Conservation (phyloP, 1,140 invertebrate genomes). For the Zaprionus ghesquierei region DNA sequence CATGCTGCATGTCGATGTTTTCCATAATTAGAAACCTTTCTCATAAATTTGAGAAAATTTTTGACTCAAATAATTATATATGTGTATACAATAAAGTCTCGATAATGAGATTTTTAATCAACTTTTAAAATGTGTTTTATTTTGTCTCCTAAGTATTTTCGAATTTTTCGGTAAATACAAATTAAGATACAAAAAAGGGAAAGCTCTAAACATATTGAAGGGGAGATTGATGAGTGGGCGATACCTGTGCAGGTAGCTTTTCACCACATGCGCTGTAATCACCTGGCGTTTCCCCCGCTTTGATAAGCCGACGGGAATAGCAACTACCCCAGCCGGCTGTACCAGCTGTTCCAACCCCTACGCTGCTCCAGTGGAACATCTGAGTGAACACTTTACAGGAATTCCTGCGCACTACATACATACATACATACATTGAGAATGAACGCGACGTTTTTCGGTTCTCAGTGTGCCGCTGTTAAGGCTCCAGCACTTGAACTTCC, state of each 20-base stretch:
- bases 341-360: conserved; percentile 19
- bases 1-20: background rate
- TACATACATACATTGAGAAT: conserved; percentile 53
- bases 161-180: background rate
- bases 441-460: conserved; percentile 39
- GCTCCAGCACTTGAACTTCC: conserved; percentile 79
- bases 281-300: background rate
- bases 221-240: background rate
- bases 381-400: conserved; percentile 18
- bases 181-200: too few species aligned
- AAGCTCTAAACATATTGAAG: background rate
- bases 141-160: background rate
- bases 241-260: conserved; percentile 1
- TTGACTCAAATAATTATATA: background rate
- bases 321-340: background rate
- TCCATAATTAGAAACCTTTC: background rate
- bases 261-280: conserved; percentile 11
- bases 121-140: background rate
- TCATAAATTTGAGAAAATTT: background rate
- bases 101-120: background rate
- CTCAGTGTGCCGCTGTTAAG: conserved; percentile 57
- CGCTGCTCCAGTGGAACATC: conserved; percentile 42
- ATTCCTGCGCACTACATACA: conserved; percentile 62
- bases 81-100: background rate
- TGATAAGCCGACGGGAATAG: background rate